These are phyloP conservation scores for Chaetophractus vellerosus DNA, from an alignment of 2,797 vertebrate species.

Conservation along the genomic window DNA sequence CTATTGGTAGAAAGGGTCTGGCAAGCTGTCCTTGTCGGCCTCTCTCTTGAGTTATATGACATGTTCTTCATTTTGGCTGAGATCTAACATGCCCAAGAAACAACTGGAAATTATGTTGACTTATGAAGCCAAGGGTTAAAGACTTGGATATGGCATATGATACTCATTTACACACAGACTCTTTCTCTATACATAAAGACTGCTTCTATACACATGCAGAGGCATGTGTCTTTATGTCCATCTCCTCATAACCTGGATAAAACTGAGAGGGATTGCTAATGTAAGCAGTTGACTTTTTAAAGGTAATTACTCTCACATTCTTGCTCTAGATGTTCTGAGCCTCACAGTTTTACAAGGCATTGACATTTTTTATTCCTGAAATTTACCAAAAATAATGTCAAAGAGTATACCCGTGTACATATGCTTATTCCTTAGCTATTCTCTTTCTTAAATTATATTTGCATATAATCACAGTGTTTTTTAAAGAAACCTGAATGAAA, in stretches of 20 bases:
- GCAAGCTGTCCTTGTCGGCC: background rate
- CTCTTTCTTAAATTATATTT: background rate
- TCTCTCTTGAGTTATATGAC: background rate
- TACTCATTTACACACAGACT: background rate
- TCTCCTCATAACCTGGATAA: background rate
- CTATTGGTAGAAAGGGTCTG: background rate
- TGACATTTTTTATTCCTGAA: background rate
- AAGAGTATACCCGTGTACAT: background rate
- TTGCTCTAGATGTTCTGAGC: background rate
- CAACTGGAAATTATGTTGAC: background rate
- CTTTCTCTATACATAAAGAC: background rate
- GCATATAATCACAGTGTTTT: background rate
- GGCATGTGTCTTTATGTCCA: background rate
- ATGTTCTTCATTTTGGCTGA: background rate
- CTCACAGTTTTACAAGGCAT: background rate
- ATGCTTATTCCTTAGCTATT: background rate
- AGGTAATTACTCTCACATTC: background rate
- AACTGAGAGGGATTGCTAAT: background rate
- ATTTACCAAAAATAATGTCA: background rate
- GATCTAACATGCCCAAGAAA: background rate
- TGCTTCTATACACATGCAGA: background rate
- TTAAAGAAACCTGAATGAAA: conserved; percentile 1
- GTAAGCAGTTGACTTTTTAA: background rate
- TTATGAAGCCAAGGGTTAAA: background rate
- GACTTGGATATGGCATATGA: background rate